Base-by-base conservation (phyloP, 2,113 vertebrate genomes). In the Machaerirhynchus nigripectus region DNA sequence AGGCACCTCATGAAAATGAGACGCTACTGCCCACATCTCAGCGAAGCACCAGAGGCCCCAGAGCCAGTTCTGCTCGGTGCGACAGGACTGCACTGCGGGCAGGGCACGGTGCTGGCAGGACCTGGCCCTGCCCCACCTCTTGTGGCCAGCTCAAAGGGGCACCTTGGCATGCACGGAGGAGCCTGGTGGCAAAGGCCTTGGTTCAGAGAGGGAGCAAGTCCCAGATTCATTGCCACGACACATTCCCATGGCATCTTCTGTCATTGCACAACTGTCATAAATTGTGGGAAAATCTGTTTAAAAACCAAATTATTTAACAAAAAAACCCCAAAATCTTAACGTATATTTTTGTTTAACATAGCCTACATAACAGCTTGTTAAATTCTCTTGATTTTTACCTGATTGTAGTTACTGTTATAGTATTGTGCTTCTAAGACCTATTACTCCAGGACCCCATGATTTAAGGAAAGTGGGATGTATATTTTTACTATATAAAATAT, bases 81-180 rank as follows among this genome's bases (percentile, higher is more conserved):
- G 0, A 26, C 3, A 56, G 76, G 73, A 68, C 21, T 7, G 60
- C 5, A 1, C 16, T 22, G 24, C 0, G 0, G 78, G 65, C 49
- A 56, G 35, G 22, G 44, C 50, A n/a, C 2, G 2, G 22, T 1
- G 0, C 14, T 27, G 60, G 39, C 2, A 7, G 39, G 44, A 31
- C 57, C 44, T 16, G 49, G n/a, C 49, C 30, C 26, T 16, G 42
- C 35, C 35, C 26, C 26, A 4, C 40, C 53, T 10, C n/a, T 15
- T 37, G 17, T 57, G 13, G 31, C 49, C 1, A 1, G 46, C 42
- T 73, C 2, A 2, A 39, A 74, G 23, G 63, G 39, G 39, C 50
- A 44, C 44, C 37, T 20, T 6, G 26, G 60, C 4, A 1, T 12
- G 27, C 49, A 13, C 1, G 1, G 42, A 59, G 21, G 9, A 83